phyloP scores from a whole-genome alignment of 2,888 invertebrate genomes.

The Byasa hedistus region DNA sequence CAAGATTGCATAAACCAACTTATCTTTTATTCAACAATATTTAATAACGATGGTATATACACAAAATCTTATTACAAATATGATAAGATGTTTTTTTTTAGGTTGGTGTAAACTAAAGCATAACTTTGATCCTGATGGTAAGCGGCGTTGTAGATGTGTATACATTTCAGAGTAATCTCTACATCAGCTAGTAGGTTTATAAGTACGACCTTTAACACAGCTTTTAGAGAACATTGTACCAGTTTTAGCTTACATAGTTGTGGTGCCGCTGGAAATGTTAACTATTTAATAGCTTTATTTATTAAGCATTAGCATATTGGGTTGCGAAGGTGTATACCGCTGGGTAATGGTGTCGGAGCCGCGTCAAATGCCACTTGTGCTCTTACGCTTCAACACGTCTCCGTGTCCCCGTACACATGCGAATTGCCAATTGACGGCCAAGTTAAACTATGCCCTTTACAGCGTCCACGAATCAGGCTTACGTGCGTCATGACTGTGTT shows the following conservation, averaged over 20 bases:
- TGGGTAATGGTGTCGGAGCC: neutral
- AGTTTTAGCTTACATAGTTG: neutral
- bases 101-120: too few species aligned
- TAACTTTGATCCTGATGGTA: too few species aligned
- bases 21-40: too few species aligned
- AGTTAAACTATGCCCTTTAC: conserved; percentile 10
- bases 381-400: neutral
- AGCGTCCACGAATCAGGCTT: neutral
- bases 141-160: too few species aligned
- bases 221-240: too few species aligned
- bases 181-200: too few species aligned
- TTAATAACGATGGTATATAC: too few species aligned
- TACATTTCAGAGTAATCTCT: too few species aligned
- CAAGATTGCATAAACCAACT: too few species aligned
- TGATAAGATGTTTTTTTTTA: too few species aligned
- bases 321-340: conserved; percentile 6
- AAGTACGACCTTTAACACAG: too few species aligned
- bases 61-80: too few species aligned
- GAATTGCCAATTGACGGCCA: conserved; percentile 10
- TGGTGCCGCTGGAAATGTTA: conserved; percentile 9
- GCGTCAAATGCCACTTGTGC: conserved; percentile 18
- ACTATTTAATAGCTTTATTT: conserved; percentile 17
- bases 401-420: neutral
- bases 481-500: neutral
- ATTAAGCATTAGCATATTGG: conserved; percentile 18